Percentiles rank a stretch among this genome's conserved stretches.
Conservation (phyloP, 2,797 vertebrate species). For the Hydrophis major region DNA sequence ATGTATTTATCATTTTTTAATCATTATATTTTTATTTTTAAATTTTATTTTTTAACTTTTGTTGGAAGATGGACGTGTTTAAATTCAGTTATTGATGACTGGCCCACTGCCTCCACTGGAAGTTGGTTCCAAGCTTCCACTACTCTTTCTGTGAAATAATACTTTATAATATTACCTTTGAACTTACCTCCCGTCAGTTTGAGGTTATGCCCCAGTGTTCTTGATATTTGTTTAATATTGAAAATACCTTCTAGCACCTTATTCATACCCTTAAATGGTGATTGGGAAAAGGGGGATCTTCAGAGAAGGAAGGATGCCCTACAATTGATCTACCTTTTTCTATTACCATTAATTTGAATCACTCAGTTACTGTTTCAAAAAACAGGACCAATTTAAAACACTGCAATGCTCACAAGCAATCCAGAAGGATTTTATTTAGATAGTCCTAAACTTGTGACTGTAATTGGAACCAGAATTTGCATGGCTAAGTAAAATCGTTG, state of each 20-base stretch:
- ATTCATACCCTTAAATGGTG: background rate
- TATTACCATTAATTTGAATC: background rate
- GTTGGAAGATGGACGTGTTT: background rate
- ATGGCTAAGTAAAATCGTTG: too few relatives aligned
- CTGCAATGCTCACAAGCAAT: background rate
- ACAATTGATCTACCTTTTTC: background rate
- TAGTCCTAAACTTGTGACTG: background rate
- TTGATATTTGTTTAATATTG: background rate
- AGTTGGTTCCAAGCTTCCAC: background rate
- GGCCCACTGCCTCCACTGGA: background rate
- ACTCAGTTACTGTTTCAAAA: background rate
- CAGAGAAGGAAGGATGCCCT: background rate
- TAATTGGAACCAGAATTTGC: background rate
- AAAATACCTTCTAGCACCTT: background rate
- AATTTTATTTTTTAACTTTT: background rate
- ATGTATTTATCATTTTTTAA: background rate
- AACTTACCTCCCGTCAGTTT: background rate
- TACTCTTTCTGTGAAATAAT: background rate
- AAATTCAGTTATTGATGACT: background rate
- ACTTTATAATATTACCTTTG: background rate
- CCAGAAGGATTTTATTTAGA: background rate
- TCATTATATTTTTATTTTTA: background rate
- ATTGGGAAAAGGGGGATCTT: background rate
- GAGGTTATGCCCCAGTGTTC: background rate
- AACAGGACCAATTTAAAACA: background rate